Conservation (phyloP, 2,113 vertebrate genomes). For the Anarrhichthys ocellatus region DNA sequence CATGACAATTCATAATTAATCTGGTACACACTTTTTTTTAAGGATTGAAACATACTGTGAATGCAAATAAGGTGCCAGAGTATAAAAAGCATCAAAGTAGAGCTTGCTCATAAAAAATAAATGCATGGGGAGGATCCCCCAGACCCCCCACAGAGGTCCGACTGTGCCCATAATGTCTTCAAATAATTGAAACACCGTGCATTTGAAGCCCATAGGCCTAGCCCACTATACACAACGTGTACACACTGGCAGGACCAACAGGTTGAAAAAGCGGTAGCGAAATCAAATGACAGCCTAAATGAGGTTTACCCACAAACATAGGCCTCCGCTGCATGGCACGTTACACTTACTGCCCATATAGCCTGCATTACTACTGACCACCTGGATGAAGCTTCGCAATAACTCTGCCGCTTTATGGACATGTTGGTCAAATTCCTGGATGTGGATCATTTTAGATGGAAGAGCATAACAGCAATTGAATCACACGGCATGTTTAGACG, state of each 20-base stretch:
- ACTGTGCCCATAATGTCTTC: neutral
- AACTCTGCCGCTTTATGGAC: neutral
- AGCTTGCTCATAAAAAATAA: too few relatives aligned
- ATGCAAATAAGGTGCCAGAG: neutral
- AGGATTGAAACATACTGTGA: neutral
- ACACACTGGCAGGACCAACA: neutral
- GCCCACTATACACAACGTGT: neutral
- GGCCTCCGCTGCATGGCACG: too few relatives aligned
- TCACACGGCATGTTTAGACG: slow-evolving; percentile 65
- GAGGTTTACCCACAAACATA: neutral
- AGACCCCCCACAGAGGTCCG: neutral
- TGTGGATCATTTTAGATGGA: slow-evolving; percentile 37
- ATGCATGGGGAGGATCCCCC: neutral
- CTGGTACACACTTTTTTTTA: neutral
- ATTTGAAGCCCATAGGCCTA: neutral
- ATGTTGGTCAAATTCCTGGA: slow-evolving; percentile 31
- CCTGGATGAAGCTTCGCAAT: slow-evolving; percentile 6
- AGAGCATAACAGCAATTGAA: slow-evolving; percentile 38
- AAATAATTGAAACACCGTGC: neutral
- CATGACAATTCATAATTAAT: neutral
- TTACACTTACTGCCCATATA: neutral
- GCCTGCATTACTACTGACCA: neutral
- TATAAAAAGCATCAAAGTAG: too few relatives aligned
- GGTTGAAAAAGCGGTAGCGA: neutral
- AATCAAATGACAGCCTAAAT: neutral